Evolutionary conservation across 2,113 vertebrate species (phyloP), one percentile per base, ranked within the genome.

Genomic region (Pelodiscus sinensis): DNA sequence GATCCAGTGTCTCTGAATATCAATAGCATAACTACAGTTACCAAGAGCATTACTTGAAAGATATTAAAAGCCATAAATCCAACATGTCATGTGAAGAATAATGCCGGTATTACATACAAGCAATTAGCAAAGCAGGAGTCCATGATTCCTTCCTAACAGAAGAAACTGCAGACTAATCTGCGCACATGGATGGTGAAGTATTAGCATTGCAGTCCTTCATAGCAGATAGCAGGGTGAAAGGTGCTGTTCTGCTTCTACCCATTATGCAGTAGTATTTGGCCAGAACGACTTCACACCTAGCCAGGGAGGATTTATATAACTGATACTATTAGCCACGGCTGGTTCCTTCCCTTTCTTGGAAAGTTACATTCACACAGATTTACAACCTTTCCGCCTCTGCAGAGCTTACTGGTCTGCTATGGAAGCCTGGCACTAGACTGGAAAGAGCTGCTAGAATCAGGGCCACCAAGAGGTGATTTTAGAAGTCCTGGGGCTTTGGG

Each of bases 1-100:
- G 97, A 89, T 77, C 95, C 95, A 97, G 93, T 15, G 78, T 88
- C 90, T 97, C 94, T 98, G 95, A 97, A 97, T 96, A 98, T 98
- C 98, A 94, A 97, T 97, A 97, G 82, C 90, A 85, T 94, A 92
- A 94, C 93, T 97, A 93, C 92, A 97, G 94, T 98, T 97, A 98
- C 95, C 95, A 95, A 95, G 81, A 93, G 51, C 92, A 96, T 97
- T 97, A 94, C 92, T 94, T 92, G 95, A 90, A 95, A 93, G 95
- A 91, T 96, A 97, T 96, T 97, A 96, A 94, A 86, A 93, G 58
- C 52, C 82, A 95, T 95, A 97, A 97, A 98, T 97, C 96, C 97
- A 94, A 90, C 82, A 44, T 79, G 75, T 92, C 95, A 94, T 85
- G 79, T 91, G 85, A 84, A 95, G 84, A 97, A 91, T 94, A 95